A percentile compares a stretch with the other conserved stretches of the same genome.
Evolutionary conservation across 2,888 invertebrate genomes (phyloP).

Genomic region (Hemistola chrysoprasaria): DNA sequence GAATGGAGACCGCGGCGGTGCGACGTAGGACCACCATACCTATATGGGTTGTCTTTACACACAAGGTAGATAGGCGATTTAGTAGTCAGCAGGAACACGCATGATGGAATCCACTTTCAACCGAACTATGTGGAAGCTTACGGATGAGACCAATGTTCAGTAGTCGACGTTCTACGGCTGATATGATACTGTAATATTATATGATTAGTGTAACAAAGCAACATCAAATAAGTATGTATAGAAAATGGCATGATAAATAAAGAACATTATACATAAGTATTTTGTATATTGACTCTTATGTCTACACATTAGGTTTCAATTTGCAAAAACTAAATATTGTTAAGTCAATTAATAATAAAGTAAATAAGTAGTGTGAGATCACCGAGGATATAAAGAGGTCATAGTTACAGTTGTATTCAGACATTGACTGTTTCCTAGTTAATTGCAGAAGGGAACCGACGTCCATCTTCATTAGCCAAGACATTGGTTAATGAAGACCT

Average conservation of each 20-base stretch:
- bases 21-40: no score
- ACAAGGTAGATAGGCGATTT: no score
- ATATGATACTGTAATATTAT: no score
- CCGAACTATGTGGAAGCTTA: no score
- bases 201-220: conserved; percentile 9
- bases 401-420: conserved; percentile 30
- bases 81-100: no score
- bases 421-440: conserved; percentile 23
- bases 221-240: conserved; percentile 34
- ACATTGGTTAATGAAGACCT: conserved; percentile 18
- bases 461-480: conserved; percentile 23
- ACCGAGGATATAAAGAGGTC: conserved; percentile 28
- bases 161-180: no score
- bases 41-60: no score
- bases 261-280: conserved; percentile 7
- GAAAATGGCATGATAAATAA: conserved; percentile 24
- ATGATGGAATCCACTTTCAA: no score
- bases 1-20: no score
- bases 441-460: conserved; percentile 17
- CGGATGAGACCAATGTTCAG: no score
- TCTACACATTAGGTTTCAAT: conserved; percentile 5
- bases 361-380: conserved; percentile 38
- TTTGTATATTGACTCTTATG: conserved; percentile 9
- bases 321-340: conserved; percentile 7
- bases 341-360: conserved; percentile 33